Base-by-base conservation (phyloP, 2,888 invertebrate species). In the Drosophila greeni region DNA sequence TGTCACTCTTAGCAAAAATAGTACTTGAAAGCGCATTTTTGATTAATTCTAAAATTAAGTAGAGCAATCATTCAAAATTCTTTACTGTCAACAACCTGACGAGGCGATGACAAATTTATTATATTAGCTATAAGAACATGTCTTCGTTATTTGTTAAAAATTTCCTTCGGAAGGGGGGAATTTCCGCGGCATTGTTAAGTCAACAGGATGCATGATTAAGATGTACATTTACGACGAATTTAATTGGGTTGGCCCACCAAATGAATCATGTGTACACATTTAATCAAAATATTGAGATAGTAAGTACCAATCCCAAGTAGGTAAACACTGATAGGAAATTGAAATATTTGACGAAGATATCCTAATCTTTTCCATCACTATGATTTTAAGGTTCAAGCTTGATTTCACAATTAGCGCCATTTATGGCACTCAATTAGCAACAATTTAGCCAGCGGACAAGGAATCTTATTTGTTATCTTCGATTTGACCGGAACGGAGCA, bases 171-270 rank as follows among this genome's bases (percentile, higher is more conserved):
- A 29, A 26, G 18, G 24, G 3, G 24, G 48, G 33, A 9, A 64
- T 37, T 54, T 53, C 59, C 47, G 52, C 5, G 4, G 29, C 31
- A 20, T 9, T 47, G 29, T 14, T 20, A 55, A 37, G 16, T 56
- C 47, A 76, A 77, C 68, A 68, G 70, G 61, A 66, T 66, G 49
- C 24, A 53, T 65, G 77, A 74, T 40, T 70, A 67, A 66, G 60
- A 12, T 34, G 42, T 33, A 16, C 6, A 33, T 11, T 59, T 26
- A 14, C 31, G 40, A 23, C 8, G 14, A 34, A 53, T 23, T 39
- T 11, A 11, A 34, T 29, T 39, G 42, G 37, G 34, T 24, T 34
- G 12, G 20, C 16, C 39, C 16, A 12, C 9, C 23, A 11, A 11
- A n/a, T 42, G 42, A 37, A 11, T 36, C 36, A 56, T 23, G 24